A percentile compares a stretch with the other conserved stretches of the same genome.
phyloP scores from a whole-genome alignment of 2,888 invertebrate species.

The Celastrina argiolus region DNA sequence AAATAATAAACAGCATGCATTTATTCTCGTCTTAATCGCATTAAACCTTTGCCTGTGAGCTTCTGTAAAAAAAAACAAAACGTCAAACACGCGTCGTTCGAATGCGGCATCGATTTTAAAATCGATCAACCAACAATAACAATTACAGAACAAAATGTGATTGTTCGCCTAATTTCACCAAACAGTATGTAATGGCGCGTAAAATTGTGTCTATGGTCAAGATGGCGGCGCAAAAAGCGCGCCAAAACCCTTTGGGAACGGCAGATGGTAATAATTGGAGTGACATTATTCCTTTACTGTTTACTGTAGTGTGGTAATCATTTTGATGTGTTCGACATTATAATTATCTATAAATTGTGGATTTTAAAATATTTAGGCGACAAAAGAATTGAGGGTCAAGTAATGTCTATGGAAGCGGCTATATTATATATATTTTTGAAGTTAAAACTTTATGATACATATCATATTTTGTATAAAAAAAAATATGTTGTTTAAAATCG shows the following conservation, averaged over 20 bases:
- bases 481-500: too few species aligned
- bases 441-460: too few species aligned
- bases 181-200: slow-evolving; percentile 64
- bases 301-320: slow-evolving; percentile 68
- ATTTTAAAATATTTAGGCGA: not conserved
- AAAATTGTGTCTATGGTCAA: slow-evolving; percentile 64
- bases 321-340: slow-evolving; percentile 45
- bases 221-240: slow-evolving; percentile 58
- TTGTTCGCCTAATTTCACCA: slow-evolving; percentile 62
- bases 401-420: too few species aligned
- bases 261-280: slow-evolving; percentile 71
- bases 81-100: slow-evolving; percentile 12
- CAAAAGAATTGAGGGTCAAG: not conserved
- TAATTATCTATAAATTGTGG: slow-evolving; percentile 1
- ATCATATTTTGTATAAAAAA: too few species aligned
- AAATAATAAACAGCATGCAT: too few species aligned
- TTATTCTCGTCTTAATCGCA: not conserved
- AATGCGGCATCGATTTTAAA: slow-evolving; percentile 4
- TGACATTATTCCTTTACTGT: slow-evolving; percentile 63
- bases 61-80: slow-evolving; percentile 5
- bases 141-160: slow-evolving; percentile 31
- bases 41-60: not conserved
- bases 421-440: too few species aligned
- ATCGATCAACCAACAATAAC: slow-evolving; percentile 9
- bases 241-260: slow-evolving; percentile 72